Evolutionary conservation across 2,113 vertebrate species (phyloP), one percentile per base, ranked within the genome.

Genomic region (Megalops atlanticus): DNA sequence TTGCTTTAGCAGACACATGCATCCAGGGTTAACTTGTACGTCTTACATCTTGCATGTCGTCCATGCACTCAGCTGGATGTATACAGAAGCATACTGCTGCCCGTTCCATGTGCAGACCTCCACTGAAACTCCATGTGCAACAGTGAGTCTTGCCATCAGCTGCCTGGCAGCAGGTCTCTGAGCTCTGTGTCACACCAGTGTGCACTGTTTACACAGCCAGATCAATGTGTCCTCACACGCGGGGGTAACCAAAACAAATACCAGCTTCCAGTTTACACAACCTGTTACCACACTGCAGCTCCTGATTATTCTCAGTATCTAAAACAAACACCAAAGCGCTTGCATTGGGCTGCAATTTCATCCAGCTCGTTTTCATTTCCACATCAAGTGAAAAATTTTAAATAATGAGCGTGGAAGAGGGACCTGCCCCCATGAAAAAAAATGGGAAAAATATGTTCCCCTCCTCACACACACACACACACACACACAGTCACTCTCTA

Each of bases 151-250:
- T 79, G 41, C 39, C 45, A 71, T 79, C 31, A 12, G 78, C 58
- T 3, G 68, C 7, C 58, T 68, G 78, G 16, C 58, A 33, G 5
- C 6, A n/a, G 58, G 38, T n/a, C 58, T 11, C 52, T 12, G 6
- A 6, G 24, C 77, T 31, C 39, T 40, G 21, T 40, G 33, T 33
- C 39, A 58, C 58, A 35, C 58, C 38, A 68, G 24, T 68, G 24
- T 69, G 77, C 58, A 31, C 31, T 35, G 68, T 79, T 71, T 71
- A 41, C 78, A 40, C 31, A 72, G 68, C 40, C 68, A 72, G 41
- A 79, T 79, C 78, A 72, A 72, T 79, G 68, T 71, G 78, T 79
- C 24, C 70, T 79, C 49, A 79, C 33, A 72, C 39, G 41, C 78
- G 27, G 6, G 41, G 68, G 68, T 27, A 79, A 79, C 33, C 27